phyloP scores from a whole-genome alignment of 35 echinoderm and acorn worm species.

The Eucidaris tribuloides region DNA sequence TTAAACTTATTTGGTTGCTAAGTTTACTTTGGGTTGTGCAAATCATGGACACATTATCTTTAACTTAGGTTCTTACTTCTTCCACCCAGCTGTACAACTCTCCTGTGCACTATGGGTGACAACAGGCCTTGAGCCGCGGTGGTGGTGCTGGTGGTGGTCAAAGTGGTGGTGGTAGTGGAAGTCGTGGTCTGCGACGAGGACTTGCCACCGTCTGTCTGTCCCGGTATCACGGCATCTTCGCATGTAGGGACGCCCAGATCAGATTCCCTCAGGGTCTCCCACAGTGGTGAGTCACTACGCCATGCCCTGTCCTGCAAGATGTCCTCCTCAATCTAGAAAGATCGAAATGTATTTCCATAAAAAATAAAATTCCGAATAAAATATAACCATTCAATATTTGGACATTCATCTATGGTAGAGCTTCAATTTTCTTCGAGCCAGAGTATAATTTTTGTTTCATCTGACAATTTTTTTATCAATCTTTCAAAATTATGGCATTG shows the following conservation, averaged over 20 bases:
- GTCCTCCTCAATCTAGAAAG: slow-evolving; percentile 88
- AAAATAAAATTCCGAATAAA: no score
- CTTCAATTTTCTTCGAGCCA: no score
- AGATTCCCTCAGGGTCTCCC: slow-evolving; percentile 69
- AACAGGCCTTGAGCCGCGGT: slow-evolving; percentile 34
- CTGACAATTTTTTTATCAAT: no score
- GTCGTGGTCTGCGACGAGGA: background rate
- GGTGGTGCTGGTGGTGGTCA: background rate
- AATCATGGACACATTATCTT: no score
- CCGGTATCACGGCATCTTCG: slow-evolving; percentile 70
- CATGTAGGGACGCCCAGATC: slow-evolving; percentile 62
- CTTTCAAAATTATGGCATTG: no score
- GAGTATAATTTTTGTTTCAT: no score
- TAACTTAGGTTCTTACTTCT: slow-evolving; percentile 1
- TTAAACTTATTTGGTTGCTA: no score
- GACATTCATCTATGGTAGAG: no score
- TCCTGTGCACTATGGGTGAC: slow-evolving; percentile 37
- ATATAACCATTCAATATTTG: no score
- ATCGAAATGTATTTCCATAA: no score
- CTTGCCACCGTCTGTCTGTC: slow-evolving; percentile 46
- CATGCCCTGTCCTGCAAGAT: slow-evolving; percentile 83
- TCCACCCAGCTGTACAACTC: slow-evolving; percentile 39
- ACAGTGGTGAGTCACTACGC: slow-evolving; percentile 78
- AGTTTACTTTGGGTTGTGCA: no score
- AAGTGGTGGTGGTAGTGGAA: background rate